Evolutionary conservation across 2,113 vertebrate species (phyloP).

Genomic region (Speoplatyrhinus poulsoni): DNA sequence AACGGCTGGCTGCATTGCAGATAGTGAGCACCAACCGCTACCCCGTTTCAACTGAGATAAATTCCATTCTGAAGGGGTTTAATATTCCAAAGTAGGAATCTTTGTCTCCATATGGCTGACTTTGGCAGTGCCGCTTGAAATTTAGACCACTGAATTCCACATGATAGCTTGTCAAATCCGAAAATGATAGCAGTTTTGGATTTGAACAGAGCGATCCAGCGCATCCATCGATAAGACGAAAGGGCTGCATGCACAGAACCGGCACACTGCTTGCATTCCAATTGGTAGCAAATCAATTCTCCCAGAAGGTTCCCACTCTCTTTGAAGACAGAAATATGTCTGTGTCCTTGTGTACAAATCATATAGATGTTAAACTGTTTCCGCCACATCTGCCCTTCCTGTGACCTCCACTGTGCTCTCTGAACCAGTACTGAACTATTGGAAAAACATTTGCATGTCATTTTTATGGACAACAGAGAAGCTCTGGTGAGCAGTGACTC

Average conservation of each 20-base stretch:
- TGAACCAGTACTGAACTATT: conserved; percentile 30
- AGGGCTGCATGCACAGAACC: conserved; percentile 33
- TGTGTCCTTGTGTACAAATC: conserved; percentile 11
- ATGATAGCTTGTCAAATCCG: conserved; percentile 46
- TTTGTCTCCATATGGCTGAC: not conserved
- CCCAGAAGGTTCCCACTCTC: not conserved
- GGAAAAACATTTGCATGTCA: conserved; percentile 13
- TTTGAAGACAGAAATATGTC: conserved; percentile 26
- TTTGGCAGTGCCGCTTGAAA: conserved; percentile 28
- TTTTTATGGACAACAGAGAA: conserved; percentile 48
- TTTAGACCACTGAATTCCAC: conserved; percentile 39
- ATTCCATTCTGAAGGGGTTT: conserved; percentile 26
- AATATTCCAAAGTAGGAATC: conserved; percentile 36
- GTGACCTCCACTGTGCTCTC: conserved; percentile 22
- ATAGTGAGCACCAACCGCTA: conserved; percentile 40
- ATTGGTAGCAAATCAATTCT: conserved; percentile 42
- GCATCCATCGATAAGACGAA: conserved; percentile 51
- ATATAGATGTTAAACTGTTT: conserved; percentile 31
- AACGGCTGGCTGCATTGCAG: conserved; percentile 49
- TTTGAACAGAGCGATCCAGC: conserved; percentile 21
- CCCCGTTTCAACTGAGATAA: conserved; percentile 35
- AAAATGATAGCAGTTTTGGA: conserved; percentile 40
- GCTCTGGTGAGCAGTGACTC: conserved; percentile 13
- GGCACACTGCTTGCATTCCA: conserved; percentile 39
- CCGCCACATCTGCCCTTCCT: not conserved